phyloP scores from a whole-genome alignment of 2,888 invertebrate species.

The Caenorhabditis sp. region DNA sequence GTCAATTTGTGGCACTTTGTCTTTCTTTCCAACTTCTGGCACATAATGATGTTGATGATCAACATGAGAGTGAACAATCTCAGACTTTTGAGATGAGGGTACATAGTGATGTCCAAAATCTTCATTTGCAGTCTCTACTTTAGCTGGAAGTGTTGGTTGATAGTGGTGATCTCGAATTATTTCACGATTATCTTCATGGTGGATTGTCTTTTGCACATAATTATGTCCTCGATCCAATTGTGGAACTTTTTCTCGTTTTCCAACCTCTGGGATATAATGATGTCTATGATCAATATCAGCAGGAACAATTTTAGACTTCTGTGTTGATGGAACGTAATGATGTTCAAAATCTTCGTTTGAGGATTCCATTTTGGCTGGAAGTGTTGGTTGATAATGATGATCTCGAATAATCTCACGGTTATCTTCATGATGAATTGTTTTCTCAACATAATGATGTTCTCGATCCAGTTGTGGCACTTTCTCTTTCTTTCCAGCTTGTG shows the following conservation, averaged over 20 bases:
- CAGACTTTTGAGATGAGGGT: slow-evolving; percentile 6
- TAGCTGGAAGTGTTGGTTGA: background rate
- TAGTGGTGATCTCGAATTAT: slow-evolving; percentile 5
- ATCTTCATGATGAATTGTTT: background rate
- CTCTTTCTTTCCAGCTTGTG: slow-evolving; percentile 13
- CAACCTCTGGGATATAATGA: slow-evolving; percentile 14
- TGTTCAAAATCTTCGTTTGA: slow-evolving; percentile 8
- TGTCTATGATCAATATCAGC: slow-evolving; percentile 14
- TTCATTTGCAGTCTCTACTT: background rate
- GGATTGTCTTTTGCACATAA: slow-evolving; percentile 21
- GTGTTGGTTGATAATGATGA: background rate
- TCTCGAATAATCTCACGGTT: background rate
- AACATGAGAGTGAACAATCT: slow-evolving; percentile 3
- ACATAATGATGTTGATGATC: slow-evolving; percentile 26
- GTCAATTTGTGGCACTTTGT: background rate
- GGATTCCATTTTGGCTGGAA: background rate
- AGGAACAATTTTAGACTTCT: background rate
- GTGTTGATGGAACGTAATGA: slow-evolving; percentile 21
- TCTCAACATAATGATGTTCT: slow-evolving; percentile 1
- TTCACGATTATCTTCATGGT: slow-evolving; percentile 1
- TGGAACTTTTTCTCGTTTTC: background rate
- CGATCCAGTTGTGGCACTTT: background rate
- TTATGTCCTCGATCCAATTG: background rate
- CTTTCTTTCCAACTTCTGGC: background rate
- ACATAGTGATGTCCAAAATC: slow-evolving; percentile 23